Evolutionary conservation across 2,888 invertebrate genomes (phyloP), one percentile per base, ranked within the genome.

Genomic region (Litoditis marina): DNA sequence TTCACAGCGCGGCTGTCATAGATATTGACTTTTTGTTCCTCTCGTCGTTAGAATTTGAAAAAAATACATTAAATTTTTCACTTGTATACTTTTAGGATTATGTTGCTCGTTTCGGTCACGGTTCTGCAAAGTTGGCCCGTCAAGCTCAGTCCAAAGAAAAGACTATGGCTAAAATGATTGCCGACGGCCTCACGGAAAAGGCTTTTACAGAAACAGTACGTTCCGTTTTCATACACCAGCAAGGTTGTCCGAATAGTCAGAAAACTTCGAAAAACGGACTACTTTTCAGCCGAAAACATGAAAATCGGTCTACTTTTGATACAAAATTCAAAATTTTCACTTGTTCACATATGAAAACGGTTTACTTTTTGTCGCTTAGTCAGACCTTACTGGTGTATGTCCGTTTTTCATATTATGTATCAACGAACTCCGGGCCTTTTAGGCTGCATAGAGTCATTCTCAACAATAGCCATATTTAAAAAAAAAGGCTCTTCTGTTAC

Each of bases 141-240:
- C 98, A 99, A 84, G 98, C 98, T 8, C 98, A 99, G 85, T 95
- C 94, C 70, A 98, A 98, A 85, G 98, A 99, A 85, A 99, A 99
- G 85, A 96, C 96, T 0, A 86, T 99, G 64, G 94, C 94, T 28
- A 98, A 98, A 86, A 99, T 99, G 98, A 94, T 99, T 16, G 94
- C 95, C 34, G 91, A 91, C 80, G 96, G 96, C 1, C 88, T 98
- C 28, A 96, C 96, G 0, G 95, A 96, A 83, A 94, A 92, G 86
- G 95, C 96, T 0, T 68, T 79, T 0, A 88, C 88, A 69, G 98
- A 99, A 83, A 95, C 94, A 79, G 73, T 68, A 19, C 28, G n/a
- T n/a, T n/a, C n/a, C n/a, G n/a, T n/a, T n/a, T n/a, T n/a, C n/a
- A n/a, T n/a, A n/a, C n/a, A n/a, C n/a, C n/a, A n/a, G n/a, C n/a